These are phyloP conservation scores for Hymenochirus boettgeri DNA, from an alignment of 2,113 vertebrate genomes.

Conservation along the genomic window DNA sequence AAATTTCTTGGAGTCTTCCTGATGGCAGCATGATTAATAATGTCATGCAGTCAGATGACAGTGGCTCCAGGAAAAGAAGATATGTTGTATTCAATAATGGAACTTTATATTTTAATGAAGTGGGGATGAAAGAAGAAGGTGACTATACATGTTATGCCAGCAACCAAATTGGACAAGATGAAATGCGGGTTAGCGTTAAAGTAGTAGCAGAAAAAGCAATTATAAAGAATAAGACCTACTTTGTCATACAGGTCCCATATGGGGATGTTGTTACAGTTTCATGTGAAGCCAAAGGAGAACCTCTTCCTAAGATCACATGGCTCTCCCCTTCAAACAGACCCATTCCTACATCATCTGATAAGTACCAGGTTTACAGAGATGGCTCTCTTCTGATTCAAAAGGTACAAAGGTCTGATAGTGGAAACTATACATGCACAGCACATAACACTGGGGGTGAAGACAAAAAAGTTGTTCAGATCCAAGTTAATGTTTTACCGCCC, in stretches of 20 bases:
- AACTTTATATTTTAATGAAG: slow-evolving; percentile 80
- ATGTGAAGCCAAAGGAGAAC: slow-evolving; percentile 74
- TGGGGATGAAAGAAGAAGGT: slow-evolving; percentile 75
- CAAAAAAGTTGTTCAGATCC: slow-evolving; percentile 59
- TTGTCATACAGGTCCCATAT: slow-evolving; percentile 61
- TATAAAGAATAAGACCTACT: slow-evolving; percentile 60
- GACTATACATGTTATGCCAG: slow-evolving; percentile 89
- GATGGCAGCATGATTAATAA: slow-evolving; percentile 84
- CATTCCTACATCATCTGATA: slow-evolving; percentile 64
- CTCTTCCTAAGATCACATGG: slow-evolving; percentile 72
- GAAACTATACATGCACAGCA: slow-evolving; percentile 84
- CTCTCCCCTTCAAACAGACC: slow-evolving; percentile 71
- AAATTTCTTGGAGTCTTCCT: slow-evolving; percentile 85
- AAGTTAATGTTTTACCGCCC: slow-evolving; percentile 69
- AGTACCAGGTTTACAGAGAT: slow-evolving; percentile 71
- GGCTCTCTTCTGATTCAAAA: slow-evolving; percentile 79
- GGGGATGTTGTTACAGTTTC: slow-evolving; percentile 65
- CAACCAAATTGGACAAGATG: slow-evolving; percentile 85
- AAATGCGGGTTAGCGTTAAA: slow-evolving; percentile 82
- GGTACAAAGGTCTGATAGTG: slow-evolving; percentile 76
- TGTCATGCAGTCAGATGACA: slow-evolving; percentile 61
- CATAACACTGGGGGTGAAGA: slow-evolving; percentile 75
- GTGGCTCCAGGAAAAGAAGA: slow-evolving; percentile 61
- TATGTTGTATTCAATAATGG: slow-evolving; percentile 88
- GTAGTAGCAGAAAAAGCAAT: slow-evolving; percentile 61